Base-by-base conservation (phyloP, 2,888 invertebrate genomes). In the Hydroisotoma schaefferi region DNA sequence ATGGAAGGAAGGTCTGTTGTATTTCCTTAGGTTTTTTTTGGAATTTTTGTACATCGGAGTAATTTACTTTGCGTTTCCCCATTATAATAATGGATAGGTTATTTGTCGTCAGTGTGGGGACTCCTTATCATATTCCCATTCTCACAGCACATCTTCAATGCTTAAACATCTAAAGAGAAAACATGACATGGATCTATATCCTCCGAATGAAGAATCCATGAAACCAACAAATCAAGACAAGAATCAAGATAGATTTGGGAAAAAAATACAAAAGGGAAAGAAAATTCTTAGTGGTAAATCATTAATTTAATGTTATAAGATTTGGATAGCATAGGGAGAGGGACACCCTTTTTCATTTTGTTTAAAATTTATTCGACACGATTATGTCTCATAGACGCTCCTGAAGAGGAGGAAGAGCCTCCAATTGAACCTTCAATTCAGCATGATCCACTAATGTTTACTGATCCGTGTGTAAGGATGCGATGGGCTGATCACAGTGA, bases 401-500 rank as follows among this genome's bases (percentile, higher is more conserved):
- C n/a, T n/a, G n/a, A n/a, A 60, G 56, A 55, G 8, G 56, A 55
- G 8, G 62, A 59, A 28, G 57, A 64, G 57, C 28, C 20, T 3
- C 5, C 23, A 28, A 23, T 44, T 10, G 60, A 57, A 10, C 61
- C 55, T 10, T 63, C 67, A 2, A 65, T 67, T 25, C 69, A 67
- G 28, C 67, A 67, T 25, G 67, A 61, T 12, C 65, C 67, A 12
- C 48, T 69, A 1, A 15, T 63, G 2, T 69, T 69, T 44, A 59
- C 59, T 12, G 67, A 67, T 28, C 63, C 61, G 18, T 67, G 69
- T 47, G 67, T 69, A 22, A 51, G 67, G 20, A 69, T 69, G 69
- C 61, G 61, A 49, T 69, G 69, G 69, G 65, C 67, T n/a, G 69
- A 69, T 60, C 67, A 69, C 46, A 59, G 63, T 0, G 69, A 69